phyloP scores from a whole-genome alignment of 2,113 vertebrate species.

The Caranx ignobilis region DNA sequence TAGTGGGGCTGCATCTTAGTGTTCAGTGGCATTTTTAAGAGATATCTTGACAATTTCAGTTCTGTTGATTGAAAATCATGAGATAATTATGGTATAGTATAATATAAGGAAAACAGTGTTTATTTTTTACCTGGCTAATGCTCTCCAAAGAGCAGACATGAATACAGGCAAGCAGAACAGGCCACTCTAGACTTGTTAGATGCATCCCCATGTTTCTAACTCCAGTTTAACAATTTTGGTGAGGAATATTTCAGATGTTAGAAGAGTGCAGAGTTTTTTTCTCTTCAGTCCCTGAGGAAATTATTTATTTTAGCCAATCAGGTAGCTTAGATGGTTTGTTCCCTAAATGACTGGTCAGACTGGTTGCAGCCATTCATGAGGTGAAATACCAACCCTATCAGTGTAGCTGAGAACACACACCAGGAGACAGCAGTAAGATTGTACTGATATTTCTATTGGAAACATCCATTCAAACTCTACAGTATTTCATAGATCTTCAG shows the following conservation, averaged over 20 bases:
- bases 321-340: background rate
- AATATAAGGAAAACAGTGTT: background rate
- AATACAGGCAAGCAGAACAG: background rate
- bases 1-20: conserved; percentile 62
- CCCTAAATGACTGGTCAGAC: conserved; percentile 26
- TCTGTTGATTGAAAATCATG: background rate
- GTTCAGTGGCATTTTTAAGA: conserved; percentile 28
- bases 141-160: background rate
- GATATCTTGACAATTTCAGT: background rate
- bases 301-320: conserved; percentile 12
- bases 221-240: conserved; percentile 30
- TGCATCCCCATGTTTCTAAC: conserved; percentile 66
- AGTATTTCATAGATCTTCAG: background rate
- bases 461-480: background rate
- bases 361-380: background rate
- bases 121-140: background rate
- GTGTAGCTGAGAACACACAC: background rate
- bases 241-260: background rate
- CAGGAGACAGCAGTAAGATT: background rate
- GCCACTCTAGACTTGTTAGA: conserved; percentile 46
- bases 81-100: background rate
- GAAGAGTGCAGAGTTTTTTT: conserved; percentile 4
- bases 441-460: background rate
- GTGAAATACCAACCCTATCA: background rate
- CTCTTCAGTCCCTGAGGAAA: conserved; percentile 3